Evolutionary conservation across 2,888 invertebrate genomes (phyloP).

Genomic region (Eupithecia subfuscata): DNA sequence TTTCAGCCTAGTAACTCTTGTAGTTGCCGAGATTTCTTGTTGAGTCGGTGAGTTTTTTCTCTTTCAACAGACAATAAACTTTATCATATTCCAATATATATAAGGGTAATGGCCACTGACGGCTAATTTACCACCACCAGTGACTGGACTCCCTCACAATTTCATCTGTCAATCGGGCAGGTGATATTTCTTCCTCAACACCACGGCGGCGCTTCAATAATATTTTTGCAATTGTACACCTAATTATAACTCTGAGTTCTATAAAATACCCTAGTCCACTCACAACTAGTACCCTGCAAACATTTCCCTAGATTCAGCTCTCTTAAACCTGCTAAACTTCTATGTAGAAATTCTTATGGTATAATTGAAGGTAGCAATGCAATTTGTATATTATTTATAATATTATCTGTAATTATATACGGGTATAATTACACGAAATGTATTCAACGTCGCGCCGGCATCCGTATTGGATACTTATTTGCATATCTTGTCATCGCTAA

Average conservation of each 20-base stretch:
- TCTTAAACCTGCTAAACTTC: slow-evolving; percentile 39
- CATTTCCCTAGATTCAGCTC: slow-evolving; percentile 24
- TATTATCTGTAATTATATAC: slow-evolving; percentile 64
- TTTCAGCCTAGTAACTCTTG: too few relatives aligned
- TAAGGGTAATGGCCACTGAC: background rate
- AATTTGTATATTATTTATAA: slow-evolving; percentile 74
- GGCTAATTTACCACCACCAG: background rate
- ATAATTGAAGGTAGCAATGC: slow-evolving; percentile 64
- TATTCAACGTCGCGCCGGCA: slow-evolving; percentile 50
- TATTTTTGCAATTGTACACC: background rate
- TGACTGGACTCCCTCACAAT: background rate
- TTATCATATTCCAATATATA: too few relatives aligned
- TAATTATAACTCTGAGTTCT: background rate
- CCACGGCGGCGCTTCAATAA: background rate
- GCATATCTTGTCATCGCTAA: slow-evolving; percentile 55
- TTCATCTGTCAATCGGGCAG: background rate
- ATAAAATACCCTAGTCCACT: background rate
- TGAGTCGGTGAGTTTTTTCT: too few relatives aligned
- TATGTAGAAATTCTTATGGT: slow-evolving; percentile 46
- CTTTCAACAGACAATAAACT: too few relatives aligned
- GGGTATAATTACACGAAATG: slow-evolving; percentile 59
- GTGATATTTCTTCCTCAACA: background rate
- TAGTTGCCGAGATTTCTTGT: too few relatives aligned
- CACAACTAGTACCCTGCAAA: background rate
- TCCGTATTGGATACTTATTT: slow-evolving; percentile 42